Base-by-base conservation (phyloP, 2,888 invertebrate genomes). In the Rhaphigaster nebulosa region DNA sequence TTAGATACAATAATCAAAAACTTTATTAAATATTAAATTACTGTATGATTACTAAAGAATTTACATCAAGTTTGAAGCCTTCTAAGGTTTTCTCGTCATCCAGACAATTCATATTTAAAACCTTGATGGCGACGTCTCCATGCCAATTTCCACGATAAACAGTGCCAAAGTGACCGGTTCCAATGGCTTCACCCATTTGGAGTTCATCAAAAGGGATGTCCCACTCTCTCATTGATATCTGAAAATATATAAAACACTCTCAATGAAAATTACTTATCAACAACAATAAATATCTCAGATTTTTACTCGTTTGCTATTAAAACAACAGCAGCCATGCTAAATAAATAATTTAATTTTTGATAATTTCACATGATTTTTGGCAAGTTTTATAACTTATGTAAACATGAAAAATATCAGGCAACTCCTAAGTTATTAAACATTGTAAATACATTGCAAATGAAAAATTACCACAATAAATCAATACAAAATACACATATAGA, bases 151-250 rank as follows among this genome's bases (percentile, higher is more conserved):
- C 99, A 92, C 98, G 96, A 94, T 97, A 98, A 90, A 99, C 99
- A 5, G 97, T 98, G 90, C 99, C 98, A 95, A 99, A 99, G 91
- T 98, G 95, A 0, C 99, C 99, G 50, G 96, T 96, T 80, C 99
- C 99, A 92, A 99, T 97, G 93, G 96, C 95, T 92, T 98, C 98
- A 92, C 96, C 96, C 93, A 98, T 95, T 93, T 96, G 96, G 92
- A 99, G 94, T 94, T 99, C 98, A 93, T 98, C 98, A 94, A 96
- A 99, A n/a, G 99, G 98, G 94, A 99, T 99, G 95, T 99, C 98
- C 99, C 99, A 99, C 94, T 99, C 99, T 93, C 98, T 96, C 95
- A 98, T 96, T 1, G 98, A 98, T 92, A 98, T 94, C 97, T 97
- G 94, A 26, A 93, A 87, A 90, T 29, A 80, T n/a, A n/a, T 3